These are phyloP conservation scores for Parotocinclus haroldoi DNA, from an alignment of 2,797 vertebrate genomes.

Conservation along the genomic window DNA sequence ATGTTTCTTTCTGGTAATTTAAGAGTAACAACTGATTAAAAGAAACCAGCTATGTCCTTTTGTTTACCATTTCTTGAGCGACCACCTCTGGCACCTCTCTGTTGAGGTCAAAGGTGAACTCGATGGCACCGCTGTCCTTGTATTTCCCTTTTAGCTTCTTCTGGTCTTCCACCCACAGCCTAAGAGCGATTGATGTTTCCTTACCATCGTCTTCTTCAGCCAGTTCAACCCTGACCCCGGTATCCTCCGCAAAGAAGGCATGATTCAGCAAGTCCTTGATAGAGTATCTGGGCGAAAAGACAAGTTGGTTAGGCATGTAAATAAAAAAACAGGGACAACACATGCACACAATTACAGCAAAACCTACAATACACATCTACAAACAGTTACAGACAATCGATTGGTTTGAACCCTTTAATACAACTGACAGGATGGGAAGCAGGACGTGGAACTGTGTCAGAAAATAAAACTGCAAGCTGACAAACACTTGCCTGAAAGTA, in stretches of 20 bases:
- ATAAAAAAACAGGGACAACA: background rate
- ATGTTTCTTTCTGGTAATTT: background rate
- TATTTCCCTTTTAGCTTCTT: constrained; percentile 98
- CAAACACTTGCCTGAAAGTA: too few species aligned
- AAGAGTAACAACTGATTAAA: background rate
- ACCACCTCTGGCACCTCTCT: constrained; percentile 92
- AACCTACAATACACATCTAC: too few species aligned
- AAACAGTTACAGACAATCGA: too few species aligned
- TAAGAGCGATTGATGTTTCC: constrained; percentile 89
- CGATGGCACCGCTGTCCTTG: constrained; percentile 96
- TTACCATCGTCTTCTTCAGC: constrained; percentile 95
- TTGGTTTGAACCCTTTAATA: too few species aligned
- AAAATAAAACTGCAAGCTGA: too few species aligned
- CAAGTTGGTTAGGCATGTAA: background rate
- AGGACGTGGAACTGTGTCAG: too few species aligned
- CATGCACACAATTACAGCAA: too few species aligned
- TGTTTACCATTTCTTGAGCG: constrained; percentile 94
- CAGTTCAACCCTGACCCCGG: constrained; percentile 95
- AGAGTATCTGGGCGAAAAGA: constrained; percentile 78
- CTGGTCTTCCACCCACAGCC: constrained; percentile 97
- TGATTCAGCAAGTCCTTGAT: constrained; percentile 98
- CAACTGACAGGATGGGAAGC: too few species aligned
- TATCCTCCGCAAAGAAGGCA: constrained; percentile 98
- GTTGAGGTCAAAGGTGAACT: constrained; percentile 93
- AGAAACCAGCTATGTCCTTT: too few species aligned